Percentiles rank a stretch among this genome's conserved stretches.
phyloP scores from a whole-genome alignment of 1,140 invertebrate species.

The Neoseiulus cucumeris region DNA sequence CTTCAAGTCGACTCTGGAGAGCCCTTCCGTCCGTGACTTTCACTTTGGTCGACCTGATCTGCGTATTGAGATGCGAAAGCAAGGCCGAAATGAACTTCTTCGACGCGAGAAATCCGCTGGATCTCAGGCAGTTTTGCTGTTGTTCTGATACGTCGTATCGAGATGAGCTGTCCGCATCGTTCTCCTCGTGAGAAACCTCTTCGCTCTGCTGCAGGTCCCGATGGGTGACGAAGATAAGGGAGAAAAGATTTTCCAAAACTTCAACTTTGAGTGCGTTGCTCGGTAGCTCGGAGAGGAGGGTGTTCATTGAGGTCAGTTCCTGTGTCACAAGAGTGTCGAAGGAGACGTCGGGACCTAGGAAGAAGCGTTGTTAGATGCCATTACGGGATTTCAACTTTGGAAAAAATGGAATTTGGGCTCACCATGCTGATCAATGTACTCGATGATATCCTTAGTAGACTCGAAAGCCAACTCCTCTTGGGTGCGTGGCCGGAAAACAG shows the following conservation, averaged over 20 bases:
- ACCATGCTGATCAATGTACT: slow-evolving; percentile 4
- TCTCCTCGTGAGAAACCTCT: not conserved
- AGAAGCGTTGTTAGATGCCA: not conserved
- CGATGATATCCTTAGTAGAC: not conserved
- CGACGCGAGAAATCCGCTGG: not conserved
- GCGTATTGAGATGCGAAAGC: not conserved
- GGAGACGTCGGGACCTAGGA: not conserved
- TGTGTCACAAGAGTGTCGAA: not conserved
- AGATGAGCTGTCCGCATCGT: not conserved
- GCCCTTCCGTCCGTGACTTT: not conserved
- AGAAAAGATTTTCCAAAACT: slow-evolving; percentile 31
- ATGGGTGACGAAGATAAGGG: slow-evolving; percentile 27
- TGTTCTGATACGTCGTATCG: not conserved
- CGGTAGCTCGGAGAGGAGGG: not conserved
- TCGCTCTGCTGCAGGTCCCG: slow-evolving; percentile 23
- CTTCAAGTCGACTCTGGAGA: not conserved
- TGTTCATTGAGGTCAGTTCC: not conserved
- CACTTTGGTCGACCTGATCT: not conserved
- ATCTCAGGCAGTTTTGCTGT: not conserved
- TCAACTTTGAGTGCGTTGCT: slow-evolving; percentile 22
- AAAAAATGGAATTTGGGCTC: too few relatives aligned
- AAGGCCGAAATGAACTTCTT: not conserved
- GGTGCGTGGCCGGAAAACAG: not conserved
- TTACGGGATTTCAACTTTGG: too few relatives aligned
- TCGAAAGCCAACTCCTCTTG: not conserved